phyloP scores from a whole-genome alignment of 2,113 vertebrate genomes.

The Nycticorax nycticorax region DNA sequence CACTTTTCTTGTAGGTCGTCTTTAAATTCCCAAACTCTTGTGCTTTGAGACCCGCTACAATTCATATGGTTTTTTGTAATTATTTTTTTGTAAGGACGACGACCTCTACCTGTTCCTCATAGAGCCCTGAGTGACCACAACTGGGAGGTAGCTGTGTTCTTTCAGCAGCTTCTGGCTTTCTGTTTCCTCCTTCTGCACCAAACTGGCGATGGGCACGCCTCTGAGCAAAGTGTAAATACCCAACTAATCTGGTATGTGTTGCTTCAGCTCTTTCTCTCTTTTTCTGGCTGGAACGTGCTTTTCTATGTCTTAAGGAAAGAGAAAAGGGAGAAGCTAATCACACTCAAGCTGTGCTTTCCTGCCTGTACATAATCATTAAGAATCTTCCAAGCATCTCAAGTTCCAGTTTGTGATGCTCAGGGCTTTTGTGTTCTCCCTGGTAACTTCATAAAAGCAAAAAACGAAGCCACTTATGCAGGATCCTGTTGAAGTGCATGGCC shows the following conservation, averaged over 20 bases:
- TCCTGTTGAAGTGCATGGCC: background rate
- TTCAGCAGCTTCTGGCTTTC: background rate
- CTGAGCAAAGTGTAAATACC: background rate
- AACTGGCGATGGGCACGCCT: background rate
- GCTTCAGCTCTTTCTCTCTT: background rate
- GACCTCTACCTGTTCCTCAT: background rate
- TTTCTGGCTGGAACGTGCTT: background rate
- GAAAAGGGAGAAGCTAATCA: background rate
- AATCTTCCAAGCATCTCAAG: background rate
- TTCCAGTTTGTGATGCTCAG: background rate
- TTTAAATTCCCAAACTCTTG: background rate
- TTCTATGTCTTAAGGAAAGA: background rate
- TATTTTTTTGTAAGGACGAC: background rate
- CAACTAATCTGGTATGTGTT: background rate
- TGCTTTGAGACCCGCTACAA: background rate
- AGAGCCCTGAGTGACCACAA: background rate
- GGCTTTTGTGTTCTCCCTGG: background rate
- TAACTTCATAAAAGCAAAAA: background rate
- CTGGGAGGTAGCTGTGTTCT: background rate
- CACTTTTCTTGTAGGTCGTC: background rate
- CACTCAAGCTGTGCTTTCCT: slow-evolving; percentile 3
- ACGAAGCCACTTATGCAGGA: background rate
- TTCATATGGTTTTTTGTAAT: background rate
- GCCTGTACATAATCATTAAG: background rate
- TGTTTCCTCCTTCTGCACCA: background rate